phyloP scores from a whole-genome alignment of 2,888 invertebrate species.

The Erebia epiphron region DNA sequence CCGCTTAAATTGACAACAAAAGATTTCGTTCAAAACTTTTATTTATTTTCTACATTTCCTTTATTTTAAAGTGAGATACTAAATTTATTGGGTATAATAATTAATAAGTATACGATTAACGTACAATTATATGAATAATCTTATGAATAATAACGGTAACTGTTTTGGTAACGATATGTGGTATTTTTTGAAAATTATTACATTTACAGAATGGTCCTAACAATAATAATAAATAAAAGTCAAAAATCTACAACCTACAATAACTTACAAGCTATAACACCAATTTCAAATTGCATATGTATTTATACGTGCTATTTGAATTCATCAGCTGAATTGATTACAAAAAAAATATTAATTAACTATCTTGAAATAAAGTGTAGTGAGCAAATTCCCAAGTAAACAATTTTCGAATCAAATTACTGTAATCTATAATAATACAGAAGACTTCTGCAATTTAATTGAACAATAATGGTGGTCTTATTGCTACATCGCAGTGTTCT shows the following conservation, averaged over 20 bases:
- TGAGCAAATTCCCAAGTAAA: not conserved
- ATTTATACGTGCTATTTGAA: not conserved
- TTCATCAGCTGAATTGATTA: not conserved
- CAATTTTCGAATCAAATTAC: not conserved
- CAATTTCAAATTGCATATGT: not conserved
- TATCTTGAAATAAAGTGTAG: not conserved
- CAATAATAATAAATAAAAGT: slow-evolving; percentile 28
- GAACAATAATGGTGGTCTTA: not conserved
- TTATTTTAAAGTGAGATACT: slow-evolving; percentile 67
- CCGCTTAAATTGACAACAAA: slow-evolving; percentile 74
- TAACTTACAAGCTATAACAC: not conserved
- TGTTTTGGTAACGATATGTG: slow-evolving; percentile 39
- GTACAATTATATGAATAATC: slow-evolving; percentile 42
- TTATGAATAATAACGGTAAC: slow-evolving; percentile 32
- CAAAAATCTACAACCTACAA: slow-evolving; percentile 22
- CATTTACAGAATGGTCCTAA: slow-evolving; percentile 9
- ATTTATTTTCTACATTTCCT: slow-evolving; percentile 56
- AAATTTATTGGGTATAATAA: slow-evolving; percentile 81
- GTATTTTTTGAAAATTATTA: slow-evolving; percentile 26
- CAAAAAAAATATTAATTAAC: not conserved
- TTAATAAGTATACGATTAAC: slow-evolving; percentile 67
- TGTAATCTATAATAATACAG: not conserved
- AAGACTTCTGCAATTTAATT: not conserved
- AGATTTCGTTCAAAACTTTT: slow-evolving; percentile 46
- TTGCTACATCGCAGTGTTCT: not conserved